These are phyloP conservation scores for Anthoscopus minutus DNA, from an alignment of 2,113 vertebrate species.

Conservation along the genomic window DNA sequence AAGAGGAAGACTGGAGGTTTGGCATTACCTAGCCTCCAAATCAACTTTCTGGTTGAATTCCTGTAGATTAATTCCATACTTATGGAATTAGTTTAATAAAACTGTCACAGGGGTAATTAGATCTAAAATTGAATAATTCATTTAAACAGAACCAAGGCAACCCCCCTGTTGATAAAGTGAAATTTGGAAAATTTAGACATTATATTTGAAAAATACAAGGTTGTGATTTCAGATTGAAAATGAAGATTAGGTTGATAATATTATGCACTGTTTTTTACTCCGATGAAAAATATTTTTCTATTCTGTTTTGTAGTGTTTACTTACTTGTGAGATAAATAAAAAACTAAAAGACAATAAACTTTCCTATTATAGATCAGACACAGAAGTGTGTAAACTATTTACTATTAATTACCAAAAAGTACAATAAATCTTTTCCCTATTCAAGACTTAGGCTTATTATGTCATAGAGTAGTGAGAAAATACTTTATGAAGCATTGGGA, in stretches of 20 bases:
- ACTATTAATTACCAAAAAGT: neutral
- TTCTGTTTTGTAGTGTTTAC: neutral
- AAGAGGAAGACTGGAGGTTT: neutral
- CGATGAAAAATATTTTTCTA: neutral
- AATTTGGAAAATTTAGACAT: neutral
- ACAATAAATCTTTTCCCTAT: neutral
- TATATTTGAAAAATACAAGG: neutral
- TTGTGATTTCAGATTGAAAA: neutral
- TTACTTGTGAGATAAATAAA: neutral
- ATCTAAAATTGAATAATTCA: neutral
- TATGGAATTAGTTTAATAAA: too few species aligned
- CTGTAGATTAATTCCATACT: neutral
- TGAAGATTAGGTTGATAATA: neutral
- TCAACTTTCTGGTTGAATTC: neutral
- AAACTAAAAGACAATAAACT: neutral
- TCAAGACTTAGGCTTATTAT: neutral
- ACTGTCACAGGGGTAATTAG: neutral
- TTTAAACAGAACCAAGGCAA: neutral
- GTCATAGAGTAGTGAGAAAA: neutral
- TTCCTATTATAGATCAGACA: neutral
- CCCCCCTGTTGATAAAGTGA: neutral
- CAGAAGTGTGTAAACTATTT: neutral
- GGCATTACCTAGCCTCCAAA: neutral
- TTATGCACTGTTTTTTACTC: accelerated
- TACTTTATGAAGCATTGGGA: neutral